phyloP scores from a whole-genome alignment of 2,888 invertebrate species.

The Pseudococcus viburni region DNA sequence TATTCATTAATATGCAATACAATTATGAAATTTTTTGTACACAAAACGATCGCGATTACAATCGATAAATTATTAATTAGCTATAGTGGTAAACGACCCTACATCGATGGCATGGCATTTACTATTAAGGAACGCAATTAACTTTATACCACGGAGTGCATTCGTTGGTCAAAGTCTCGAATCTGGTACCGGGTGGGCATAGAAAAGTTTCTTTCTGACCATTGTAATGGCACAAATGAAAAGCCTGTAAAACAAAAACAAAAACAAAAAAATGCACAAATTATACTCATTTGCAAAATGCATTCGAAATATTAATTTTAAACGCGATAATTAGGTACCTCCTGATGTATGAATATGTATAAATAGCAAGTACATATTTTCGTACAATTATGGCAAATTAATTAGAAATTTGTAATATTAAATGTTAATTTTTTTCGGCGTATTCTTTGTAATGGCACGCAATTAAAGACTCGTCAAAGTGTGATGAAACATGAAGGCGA shows the following conservation, averaged over 20 bases:
- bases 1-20: not conserved
- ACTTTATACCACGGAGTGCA: constrained; percentile 69
- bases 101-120: not conserved
- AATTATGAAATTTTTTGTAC: constrained; percentile 17
- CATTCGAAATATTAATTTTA: not conserved
- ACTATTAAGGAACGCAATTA: constrained; percentile 59
- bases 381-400: not conserved
- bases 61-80: not conserved
- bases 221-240: constrained; percentile 70
- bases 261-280: not conserved
- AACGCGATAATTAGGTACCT: not conserved
- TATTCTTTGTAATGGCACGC: not conserved
- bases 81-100: constrained; percentile 1
- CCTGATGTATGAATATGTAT: not conserved
- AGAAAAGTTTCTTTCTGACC: constrained; percentile 70
- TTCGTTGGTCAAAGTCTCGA: constrained; percentile 69
- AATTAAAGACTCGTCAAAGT: constrained; percentile 33
- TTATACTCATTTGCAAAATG: too few species aligned
- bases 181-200: constrained; percentile 70
- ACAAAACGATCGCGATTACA: not conserved
- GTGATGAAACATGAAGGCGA: not conserved
- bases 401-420: constrained; percentile 42
- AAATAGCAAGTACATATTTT: not conserved
- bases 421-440: constrained; percentile 32
- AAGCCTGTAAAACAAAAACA: constrained; percentile 69